These are phyloP conservation scores for Euschistus heros DNA, from an alignment of 1,140 invertebrate genomes.

Conservation along the genomic window DNA sequence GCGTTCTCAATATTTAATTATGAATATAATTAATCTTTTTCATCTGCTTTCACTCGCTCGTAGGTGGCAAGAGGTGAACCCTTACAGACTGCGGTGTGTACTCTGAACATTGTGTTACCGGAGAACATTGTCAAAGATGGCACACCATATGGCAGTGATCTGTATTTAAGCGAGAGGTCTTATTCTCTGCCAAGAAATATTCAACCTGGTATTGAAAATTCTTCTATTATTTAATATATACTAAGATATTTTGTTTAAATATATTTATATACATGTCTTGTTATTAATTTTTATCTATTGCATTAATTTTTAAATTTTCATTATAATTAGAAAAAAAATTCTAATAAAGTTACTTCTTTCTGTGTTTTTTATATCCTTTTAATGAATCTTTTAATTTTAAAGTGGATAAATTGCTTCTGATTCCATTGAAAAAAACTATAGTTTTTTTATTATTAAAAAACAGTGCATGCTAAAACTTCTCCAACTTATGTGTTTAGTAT, in stretches of 20 bases:
- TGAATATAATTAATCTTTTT: neutral
- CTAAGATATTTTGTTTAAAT: no score
- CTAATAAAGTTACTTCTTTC: no score
- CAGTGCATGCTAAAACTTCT: no score
- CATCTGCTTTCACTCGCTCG: neutral
- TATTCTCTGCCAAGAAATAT: slow-evolving; percentile 48
- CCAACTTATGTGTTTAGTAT: no score
- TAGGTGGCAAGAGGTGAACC: slow-evolving; percentile 58
- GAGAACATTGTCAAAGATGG: slow-evolving; percentile 58
- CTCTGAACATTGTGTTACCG: slow-evolving; percentile 77
- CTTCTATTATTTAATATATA: no score
- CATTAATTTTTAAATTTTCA: no score
- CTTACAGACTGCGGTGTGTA: slow-evolving; percentile 79
- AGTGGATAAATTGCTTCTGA: no score
- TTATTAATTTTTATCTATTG: neutral
- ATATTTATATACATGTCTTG: neutral
- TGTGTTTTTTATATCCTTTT: no score
- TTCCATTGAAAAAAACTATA: no score
- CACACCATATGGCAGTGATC: slow-evolving; percentile 58
- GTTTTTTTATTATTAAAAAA: no score
- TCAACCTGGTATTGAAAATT: slow-evolving; percentile 38
- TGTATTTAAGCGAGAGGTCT: slow-evolving; percentile 52
- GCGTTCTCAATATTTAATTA: neutral
- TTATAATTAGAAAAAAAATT: no score
- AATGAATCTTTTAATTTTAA: no score